phyloP scores from a whole-genome alignment of 2,113 vertebrate genomes.

The Panurus biarmicus region DNA sequence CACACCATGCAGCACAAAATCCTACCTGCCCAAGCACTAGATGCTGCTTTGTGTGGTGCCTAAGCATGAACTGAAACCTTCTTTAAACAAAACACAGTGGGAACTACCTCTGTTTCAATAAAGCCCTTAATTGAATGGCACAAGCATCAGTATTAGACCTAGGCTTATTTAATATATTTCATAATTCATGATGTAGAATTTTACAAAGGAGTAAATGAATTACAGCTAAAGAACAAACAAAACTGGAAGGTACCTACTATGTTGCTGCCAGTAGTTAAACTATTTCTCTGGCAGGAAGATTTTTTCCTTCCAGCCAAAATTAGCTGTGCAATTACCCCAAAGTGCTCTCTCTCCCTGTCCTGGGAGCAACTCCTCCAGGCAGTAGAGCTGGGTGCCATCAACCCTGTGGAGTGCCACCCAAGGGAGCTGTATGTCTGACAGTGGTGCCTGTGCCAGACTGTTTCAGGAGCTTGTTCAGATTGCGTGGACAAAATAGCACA shows the following conservation, averaged over 20 bases:
- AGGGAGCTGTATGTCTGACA: background rate
- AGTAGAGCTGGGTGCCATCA: background rate
- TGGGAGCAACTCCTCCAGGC: background rate
- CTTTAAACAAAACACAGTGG: background rate
- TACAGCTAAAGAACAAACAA: background rate
- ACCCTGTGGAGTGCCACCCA: background rate
- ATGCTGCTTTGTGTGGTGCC: background rate
- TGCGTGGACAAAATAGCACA: background rate
- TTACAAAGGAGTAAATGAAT: conserved; percentile 24
- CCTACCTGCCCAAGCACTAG: background rate
- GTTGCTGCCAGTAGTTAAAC: conserved; percentile 1
- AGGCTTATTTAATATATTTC: background rate
- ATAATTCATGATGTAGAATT: conserved; percentile 38
- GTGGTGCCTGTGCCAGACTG: background rate
- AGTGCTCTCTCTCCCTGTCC: background rate
- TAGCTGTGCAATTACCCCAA: background rate
- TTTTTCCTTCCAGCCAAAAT: background rate
- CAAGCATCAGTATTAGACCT: background rate
- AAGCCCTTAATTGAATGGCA: background rate
- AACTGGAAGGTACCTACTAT: background rate
- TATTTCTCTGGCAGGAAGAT: background rate
- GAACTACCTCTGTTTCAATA: background rate
- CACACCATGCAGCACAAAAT: background rate
- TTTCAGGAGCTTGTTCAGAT: background rate
- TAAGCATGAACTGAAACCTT: background rate